Evolutionary conservation across 2,888 invertebrate species (phyloP), one percentile per base, ranked within the genome.

Genomic region (Augochlorella aurata): DNA sequence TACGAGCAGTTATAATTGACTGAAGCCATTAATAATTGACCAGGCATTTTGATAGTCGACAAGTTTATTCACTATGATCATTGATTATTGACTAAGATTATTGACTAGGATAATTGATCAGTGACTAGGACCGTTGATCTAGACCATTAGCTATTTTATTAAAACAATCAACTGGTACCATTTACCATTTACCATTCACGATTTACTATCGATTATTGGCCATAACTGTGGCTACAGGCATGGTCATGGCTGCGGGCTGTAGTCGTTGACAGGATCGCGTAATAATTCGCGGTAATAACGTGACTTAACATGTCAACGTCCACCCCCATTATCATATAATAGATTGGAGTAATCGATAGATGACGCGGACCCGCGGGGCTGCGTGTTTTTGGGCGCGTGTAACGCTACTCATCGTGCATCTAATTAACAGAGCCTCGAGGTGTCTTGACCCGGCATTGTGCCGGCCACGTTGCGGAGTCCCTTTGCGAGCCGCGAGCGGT

Each of bases 331-430:
- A 24, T 58, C 58, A 8, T 58, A 29, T 58, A 24, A 14, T 69
- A 72, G 74, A 66, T 74, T 74, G 67, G 72, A 73, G 44, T 63
- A 52, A 47, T 16, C 75, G 79, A 81, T 77, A 70, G 76, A 82
- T 70, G 66, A 81, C 75, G 63, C 45, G 61, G 58, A 75, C 58
- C 65, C 50, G 38, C 29, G 85, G 80, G 79, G 77, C 85, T 79
- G 87, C 87, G 88, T 86, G 88, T 90, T 91, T 90, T 87, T 85
- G 85, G 87, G 88, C 86, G 88, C 89, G 89, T 82, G 88, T 88
- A 84, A 85, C 84, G 86, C 79, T 87, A 90, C 91, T 91, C 90
- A 89, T 87, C 81, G 89, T 77, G 82, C 74, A 84, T 85, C 91
- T 92, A 90, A 92, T 92, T 92, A 91, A 91, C 91, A 77, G 79